Percentiles rank a stretch among this genome's conserved stretches.
Conservation (phyloP, 2,113 vertebrate species). For the Callipepla squamata region DNA sequence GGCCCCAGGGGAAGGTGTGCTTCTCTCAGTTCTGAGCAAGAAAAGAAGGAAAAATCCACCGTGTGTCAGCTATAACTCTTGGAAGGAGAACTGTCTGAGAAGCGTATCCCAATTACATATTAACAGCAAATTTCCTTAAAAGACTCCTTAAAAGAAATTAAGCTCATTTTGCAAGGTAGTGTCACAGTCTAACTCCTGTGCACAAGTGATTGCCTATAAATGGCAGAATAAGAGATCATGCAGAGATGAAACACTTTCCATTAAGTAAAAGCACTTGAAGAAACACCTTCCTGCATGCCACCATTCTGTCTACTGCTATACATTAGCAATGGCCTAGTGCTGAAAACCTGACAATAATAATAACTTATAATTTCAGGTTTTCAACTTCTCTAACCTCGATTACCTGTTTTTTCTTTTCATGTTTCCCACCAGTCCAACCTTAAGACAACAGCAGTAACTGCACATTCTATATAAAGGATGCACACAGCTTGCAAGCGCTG, state of each 20-base stretch:
- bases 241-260: constrained; percentile 20
- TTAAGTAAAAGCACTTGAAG: neutral
- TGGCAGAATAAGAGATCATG: neutral
- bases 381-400: neutral
- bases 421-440: neutral
- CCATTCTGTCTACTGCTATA: neutral
- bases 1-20: constrained; percentile 13
- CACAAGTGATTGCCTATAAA: constrained; percentile 7
- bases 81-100: constrained; percentile 20
- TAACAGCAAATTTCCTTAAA: neutral
- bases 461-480: neutral
- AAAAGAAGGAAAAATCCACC: constrained; percentile 39
- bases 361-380: neutral
- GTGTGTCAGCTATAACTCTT: constrained; percentile 4
- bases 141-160: constrained; percentile 31
- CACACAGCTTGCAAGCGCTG: neutral
- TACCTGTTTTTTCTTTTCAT: neutral
- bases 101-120: neutral
- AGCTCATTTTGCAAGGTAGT: neutral
- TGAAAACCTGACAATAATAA: neutral
- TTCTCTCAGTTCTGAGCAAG: neutral
- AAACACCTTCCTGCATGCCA: neutral
- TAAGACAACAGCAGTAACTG: neutral
- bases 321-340: neutral
- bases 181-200: neutral